Evolutionary conservation across 2,797 vertebrate species (phyloP), one percentile per base, ranked within the genome.

Genomic region (Sebastes steindachneri): DNA sequence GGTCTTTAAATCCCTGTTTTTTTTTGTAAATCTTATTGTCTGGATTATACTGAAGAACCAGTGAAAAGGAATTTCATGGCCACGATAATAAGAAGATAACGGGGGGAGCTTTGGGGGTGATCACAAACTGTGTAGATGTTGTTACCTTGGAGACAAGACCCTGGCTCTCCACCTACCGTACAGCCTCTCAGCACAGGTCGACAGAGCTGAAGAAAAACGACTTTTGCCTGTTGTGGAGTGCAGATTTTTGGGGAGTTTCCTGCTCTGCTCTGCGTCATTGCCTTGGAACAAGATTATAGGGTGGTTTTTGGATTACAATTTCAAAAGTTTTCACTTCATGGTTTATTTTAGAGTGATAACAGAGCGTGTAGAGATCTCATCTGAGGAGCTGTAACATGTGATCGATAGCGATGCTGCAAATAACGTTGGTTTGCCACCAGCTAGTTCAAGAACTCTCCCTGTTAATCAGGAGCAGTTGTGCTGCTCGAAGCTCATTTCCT

Each of bases 401-500:
- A 55, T 60, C 1, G 2, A 57, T 17, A 35, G 35, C 29, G 8
- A 19, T 69, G 35, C 53, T 60, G 28, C 66, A 51, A 57, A 31
- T 71, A 23, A 51, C 26, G 9, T 14, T 35, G 26, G 28, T 58
- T 5, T 23, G 17, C 26, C 11, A n/a, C 17, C 26, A 3, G 9
- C 17, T 31, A 17, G 48, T 65, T 76, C 48, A 66, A 75, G 25
- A 71, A n/a, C 28, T 41, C 29, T 41, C 11, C 19, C 48, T 66
- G 62, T 64, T 84, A 58, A 78, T 64, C 21, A 78, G 45, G 7
- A 82, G 70, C 69, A n/a, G 62, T 72, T 65, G 75, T 31, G 45
- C 72, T 83, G 45, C 72, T 83, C 15, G 9, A 66, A 74, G 72
- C 86, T 68, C 33, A 62, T 85, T 85, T 71, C 41, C 26, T 60